phyloP scores from a whole-genome alignment of 2,888 invertebrate genomes.

The Hydroisotoma schaefferi region DNA sequence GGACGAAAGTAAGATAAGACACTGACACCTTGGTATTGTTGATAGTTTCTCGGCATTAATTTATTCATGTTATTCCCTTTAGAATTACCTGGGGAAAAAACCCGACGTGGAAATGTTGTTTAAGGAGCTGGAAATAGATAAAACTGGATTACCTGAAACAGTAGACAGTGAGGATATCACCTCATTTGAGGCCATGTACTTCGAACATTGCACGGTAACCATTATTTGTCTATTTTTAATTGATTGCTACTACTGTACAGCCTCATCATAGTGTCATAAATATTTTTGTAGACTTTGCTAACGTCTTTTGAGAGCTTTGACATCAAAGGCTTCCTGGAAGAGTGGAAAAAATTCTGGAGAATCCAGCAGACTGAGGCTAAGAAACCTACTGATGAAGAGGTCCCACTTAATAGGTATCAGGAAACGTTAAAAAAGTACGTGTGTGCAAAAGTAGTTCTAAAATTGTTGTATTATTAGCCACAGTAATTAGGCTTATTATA shows the following conservation, averaged over 20 bases:
- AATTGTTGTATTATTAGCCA: not conserved
- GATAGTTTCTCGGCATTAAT: not conserved
- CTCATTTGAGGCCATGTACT: constrained; percentile 22
- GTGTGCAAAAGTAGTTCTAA: too few relatives aligned
- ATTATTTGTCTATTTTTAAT: not conserved
- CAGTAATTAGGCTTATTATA: not conserved
- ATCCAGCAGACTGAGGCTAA: not conserved
- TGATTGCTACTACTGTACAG: not conserved
- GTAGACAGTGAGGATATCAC: constrained; percentile 1
- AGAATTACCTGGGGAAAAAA: constrained; percentile 25
- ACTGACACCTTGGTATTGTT: too few relatives aligned
- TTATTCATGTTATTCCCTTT: not conserved
- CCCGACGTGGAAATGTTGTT: not conserved
- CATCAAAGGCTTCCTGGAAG: not conserved
- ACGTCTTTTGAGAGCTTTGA: constrained; percentile 4
- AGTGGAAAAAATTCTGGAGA: constrained; percentile 11
- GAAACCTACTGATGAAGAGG: not conserved
- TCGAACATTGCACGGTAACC: constrained; percentile 21
- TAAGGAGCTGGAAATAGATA: constrained; percentile 9
- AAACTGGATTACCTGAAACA: constrained; percentile 9
- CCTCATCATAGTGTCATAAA: not conserved
- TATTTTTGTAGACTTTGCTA: constrained; percentile 1
- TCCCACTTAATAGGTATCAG: not conserved
- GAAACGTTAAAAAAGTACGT: not conserved
- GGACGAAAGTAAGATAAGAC: not conserved